phyloP scores from a whole-genome alignment of 2,888 invertebrate species.

The Ichneumoninae sp. region DNA sequence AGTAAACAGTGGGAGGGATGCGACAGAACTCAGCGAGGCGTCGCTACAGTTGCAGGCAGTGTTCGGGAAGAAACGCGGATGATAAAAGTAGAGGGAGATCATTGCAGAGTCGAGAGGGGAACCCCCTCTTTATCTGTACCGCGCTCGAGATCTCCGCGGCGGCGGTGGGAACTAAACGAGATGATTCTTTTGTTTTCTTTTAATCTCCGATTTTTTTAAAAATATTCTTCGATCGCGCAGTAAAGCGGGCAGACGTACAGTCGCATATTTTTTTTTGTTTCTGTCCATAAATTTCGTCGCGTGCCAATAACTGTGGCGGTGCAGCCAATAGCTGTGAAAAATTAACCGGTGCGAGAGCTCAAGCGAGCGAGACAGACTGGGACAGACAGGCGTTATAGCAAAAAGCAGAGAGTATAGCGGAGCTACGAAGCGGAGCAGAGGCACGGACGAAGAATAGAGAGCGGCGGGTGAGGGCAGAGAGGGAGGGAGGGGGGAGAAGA shows the following conservation, averaged over 20 bases:
- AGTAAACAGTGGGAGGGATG: conserved; percentile 8
- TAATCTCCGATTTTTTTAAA: not conserved
- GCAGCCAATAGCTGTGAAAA: not conserved
- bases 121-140: conserved; percentile 6
- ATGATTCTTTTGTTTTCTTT: not conserved
- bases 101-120: conserved; percentile 1
- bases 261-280: not conserved
- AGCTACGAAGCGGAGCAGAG: conserved; percentile 49
- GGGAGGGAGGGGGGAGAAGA: conserved; percentile 78
- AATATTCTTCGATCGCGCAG: not conserved
- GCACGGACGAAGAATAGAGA: conserved; percentile 39
- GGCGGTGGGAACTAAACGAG: not conserved
- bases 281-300: not conserved
- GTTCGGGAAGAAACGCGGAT: not conserved
- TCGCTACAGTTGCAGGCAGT: not conserved
- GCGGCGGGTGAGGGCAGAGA: conserved; percentile 11
- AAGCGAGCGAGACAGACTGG: conserved; percentile 43
- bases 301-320: not conserved
- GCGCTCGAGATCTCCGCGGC: not conserved
- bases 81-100: not conserved
- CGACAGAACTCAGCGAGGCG: not conserved
- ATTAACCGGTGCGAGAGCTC: conserved; percentile 4
- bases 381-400: conserved; percentile 49
- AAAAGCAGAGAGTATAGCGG: conserved; percentile 55
- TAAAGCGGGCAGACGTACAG: not conserved